Evolutionary conservation across 2,113 vertebrate genomes (phyloP), one percentile per base, ranked within the genome.

Genomic region (Acanthisitta chloris): DNA sequence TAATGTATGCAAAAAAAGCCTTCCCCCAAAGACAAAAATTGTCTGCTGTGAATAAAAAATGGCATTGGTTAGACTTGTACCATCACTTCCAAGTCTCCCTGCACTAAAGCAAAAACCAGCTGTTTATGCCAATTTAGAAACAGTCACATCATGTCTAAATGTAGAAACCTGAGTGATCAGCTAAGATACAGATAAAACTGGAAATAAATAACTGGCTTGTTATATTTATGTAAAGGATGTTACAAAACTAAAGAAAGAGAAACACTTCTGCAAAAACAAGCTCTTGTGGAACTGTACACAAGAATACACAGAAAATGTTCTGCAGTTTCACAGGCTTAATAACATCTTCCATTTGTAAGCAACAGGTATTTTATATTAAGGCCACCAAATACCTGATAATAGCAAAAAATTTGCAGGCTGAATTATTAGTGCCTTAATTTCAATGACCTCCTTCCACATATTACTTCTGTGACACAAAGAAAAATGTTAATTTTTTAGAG

Each of bases 1-100:
- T 12, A 72, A 14, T 5, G 15, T 24, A 26, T 20, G 15, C 17
- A 54, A 69, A 77, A 66, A 34, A 1, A 0, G n/a, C 1, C 9
- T 17, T 28, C 9, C 12, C 10, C 19, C 52, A 38, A 66, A 70
- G n/a, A 17, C 4, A 49, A 86, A 73, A 77, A 28, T 6, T 21
- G 2, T n/a, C 26, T 2, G 1, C 25, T 73, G 8, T 43, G 17
- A 70, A n/a, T 31, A 38, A 52, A 59, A 42, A 52, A 43, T 12
- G 4, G 11, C 49, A 14, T 1, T 66, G n/a, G 15, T 48, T 84
- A 73, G 9, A 65, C 26, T 61, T 29, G 1, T 40, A 25, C 4
- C 8, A 10, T 42, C 2, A 0, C 17, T 83, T 77, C 11, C 51
- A 85, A 66, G 11, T 31, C 23, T 52, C 5, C 33, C 8, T 19